A percentile compares a stretch with the other conserved stretches of the same genome.
These are phyloP conservation scores for Mythimna loreyi DNA, from an alignment of 2,888 invertebrate genomes.

Conservation along the genomic window DNA sequence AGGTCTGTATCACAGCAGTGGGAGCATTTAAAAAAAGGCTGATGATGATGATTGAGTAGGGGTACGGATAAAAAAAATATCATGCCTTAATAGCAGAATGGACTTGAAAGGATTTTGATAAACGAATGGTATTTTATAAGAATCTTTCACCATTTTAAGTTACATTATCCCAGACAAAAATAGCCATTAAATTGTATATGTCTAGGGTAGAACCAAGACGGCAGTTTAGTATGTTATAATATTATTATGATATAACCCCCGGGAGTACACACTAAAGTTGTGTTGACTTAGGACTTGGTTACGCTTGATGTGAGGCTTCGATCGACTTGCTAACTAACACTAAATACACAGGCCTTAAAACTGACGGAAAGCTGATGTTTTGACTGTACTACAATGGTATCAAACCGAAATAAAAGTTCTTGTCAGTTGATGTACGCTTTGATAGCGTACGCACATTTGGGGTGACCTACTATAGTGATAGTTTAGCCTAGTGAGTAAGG, in stretches of 20 bases:
- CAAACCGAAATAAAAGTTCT: not conserved
- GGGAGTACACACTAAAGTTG: not conserved
- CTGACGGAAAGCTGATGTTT: slow-evolving; percentile 2
- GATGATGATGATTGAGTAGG: no score
- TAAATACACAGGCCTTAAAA: slow-evolving; percentile 22
- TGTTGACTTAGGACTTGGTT: slow-evolving; percentile 29
- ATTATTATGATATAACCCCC: not conserved
- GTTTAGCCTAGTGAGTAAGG: not conserved
- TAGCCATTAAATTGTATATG: not conserved
- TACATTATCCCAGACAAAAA: not conserved
- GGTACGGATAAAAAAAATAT: no score
- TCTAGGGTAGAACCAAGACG: not conserved
- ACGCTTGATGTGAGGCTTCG: not conserved
- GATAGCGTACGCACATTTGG: not conserved
- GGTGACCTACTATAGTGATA: not conserved
- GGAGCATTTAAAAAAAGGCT: no score
- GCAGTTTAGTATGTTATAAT: not conserved
- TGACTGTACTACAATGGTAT: not conserved
- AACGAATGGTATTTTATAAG: no score
- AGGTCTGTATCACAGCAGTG: no score
- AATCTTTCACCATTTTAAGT: not conserved
- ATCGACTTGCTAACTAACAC: not conserved
- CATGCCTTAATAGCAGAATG: no score
- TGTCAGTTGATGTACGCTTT: not conserved
- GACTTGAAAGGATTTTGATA: no score